Conservation (phyloP, 1,140 invertebrate genomes). For the Ridgeia piscesae region DNA sequence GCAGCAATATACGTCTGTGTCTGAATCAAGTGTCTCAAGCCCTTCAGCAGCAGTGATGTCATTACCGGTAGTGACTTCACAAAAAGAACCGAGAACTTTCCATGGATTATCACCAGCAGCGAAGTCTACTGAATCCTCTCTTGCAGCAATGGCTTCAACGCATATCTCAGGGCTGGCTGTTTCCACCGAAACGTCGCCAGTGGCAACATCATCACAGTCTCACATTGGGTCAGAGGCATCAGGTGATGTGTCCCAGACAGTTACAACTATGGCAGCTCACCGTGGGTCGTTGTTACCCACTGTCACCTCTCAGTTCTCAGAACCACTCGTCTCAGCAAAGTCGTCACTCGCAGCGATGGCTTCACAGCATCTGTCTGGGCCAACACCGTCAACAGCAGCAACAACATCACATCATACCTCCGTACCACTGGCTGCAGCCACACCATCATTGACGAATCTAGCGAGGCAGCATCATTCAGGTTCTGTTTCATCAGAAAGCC, state of each 20-base stretch:
- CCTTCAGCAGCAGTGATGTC: too few species aligned
- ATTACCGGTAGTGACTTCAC: not conserved
- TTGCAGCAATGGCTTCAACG: not conserved
- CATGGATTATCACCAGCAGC: not conserved
- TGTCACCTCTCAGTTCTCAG: not conserved
- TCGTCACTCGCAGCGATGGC: not conserved
- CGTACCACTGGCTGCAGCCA: not conserved
- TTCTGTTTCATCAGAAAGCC: not conserved
- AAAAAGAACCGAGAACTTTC: not conserved
- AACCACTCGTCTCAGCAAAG: not conserved
- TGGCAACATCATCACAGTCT: not conserved
- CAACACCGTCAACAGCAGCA: not conserved
- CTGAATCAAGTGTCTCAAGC: not conserved
- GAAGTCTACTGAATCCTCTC: not conserved
- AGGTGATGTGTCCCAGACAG: not conserved
- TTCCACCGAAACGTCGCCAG: not conserved
- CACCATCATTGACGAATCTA: not conserved
- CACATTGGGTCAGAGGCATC: not conserved
- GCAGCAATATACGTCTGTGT: not conserved
- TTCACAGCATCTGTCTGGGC: not conserved
- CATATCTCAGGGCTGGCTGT: not conserved
- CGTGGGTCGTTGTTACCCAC: not conserved
- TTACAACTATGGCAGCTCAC: not conserved
- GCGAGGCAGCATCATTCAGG: conserved; percentile 3
- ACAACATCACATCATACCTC: not conserved